Conservation (phyloP, 1,140 invertebrate genomes). For the Cyclargus thomasi region DNA sequence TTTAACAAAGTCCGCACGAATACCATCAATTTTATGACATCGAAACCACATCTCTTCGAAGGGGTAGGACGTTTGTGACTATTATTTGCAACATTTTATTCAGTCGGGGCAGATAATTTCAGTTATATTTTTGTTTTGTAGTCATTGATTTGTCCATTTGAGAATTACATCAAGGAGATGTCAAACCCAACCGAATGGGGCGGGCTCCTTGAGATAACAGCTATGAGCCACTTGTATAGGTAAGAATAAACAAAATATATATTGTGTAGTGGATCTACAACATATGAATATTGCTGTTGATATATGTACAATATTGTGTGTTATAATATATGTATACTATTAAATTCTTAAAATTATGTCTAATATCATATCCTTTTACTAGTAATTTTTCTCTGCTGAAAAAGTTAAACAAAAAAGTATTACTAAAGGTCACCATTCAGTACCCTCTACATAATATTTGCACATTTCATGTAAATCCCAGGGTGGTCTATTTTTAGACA, state of each 20-base stretch:
- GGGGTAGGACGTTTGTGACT: constrained; percentile 53
- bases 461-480: background rate
- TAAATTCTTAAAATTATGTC: too few relatives aligned
- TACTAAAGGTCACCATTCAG: background rate
- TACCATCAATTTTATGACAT: constrained; percentile 82
- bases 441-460: background rate
- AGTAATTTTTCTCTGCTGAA: background rate
- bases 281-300: too few relatives aligned
- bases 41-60: constrained; percentile 72
- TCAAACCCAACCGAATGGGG: constrained; percentile 81
- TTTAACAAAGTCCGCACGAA: constrained; percentile 83
- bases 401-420: background rate
- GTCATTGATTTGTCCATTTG: constrained; percentile 77
- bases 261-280: background rate
- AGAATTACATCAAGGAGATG: constrained; percentile 82
- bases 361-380: background rate
- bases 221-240: constrained; percentile 82
- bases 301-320: too few relatives aligned
- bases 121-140: constrained; percentile 63
- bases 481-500: background rate
- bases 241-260: constrained; percentile 48
- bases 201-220: constrained; percentile 81
- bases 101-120: constrained; percentile 22
- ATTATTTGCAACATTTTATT: constrained; percentile 29
- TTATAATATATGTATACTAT: too few relatives aligned